Evolutionary conservation across 1,140 invertebrate species (phyloP).

Genomic region (Anoplophora glabripennis): DNA sequence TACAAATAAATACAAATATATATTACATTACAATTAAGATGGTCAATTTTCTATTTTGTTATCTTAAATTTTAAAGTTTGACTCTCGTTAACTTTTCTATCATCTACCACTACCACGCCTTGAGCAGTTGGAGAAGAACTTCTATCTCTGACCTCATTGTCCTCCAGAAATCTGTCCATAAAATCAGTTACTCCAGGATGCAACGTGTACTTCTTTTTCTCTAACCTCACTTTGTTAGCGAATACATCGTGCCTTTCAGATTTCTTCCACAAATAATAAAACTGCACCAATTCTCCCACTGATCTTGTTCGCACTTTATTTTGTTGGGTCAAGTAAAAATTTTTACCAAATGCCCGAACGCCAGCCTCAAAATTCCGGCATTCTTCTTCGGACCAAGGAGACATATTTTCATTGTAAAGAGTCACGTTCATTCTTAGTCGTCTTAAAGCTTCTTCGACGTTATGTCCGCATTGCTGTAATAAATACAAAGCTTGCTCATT

Average conservation of each 20-base stretch:
- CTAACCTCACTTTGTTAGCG: constrained; percentile 74
- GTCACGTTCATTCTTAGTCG: constrained; percentile 71
- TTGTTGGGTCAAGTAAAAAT: constrained; percentile 90
- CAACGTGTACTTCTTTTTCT: constrained; percentile 81
- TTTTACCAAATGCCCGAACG: constrained; percentile 86
- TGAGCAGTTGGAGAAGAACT: constrained; percentile 50
- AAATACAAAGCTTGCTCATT: constrained; percentile 91
- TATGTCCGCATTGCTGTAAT: constrained; percentile 88
- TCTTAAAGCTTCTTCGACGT: constrained; percentile 81
- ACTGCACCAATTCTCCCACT: constrained; percentile 92
- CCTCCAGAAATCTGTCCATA: constrained; percentile 54
- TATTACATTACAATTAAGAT: no score
- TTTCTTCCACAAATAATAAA: constrained; percentile 99
- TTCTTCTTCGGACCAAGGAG: constrained; percentile 94
- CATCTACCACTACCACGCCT: not conserved
- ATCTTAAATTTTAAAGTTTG: not conserved
- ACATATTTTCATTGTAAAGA: constrained; percentile 65
- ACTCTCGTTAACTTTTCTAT: constrained; percentile 6
- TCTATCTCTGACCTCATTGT: constrained; percentile 58
- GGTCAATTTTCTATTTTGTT: no score
- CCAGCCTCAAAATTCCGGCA: constrained; percentile 95
- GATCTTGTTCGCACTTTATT: constrained; percentile 89
- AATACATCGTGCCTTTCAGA: constrained; percentile 93
- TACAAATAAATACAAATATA: no score
- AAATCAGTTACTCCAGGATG: constrained; percentile 81